Conservation (phyloP, 2,797 vertebrate genomes). For the Chelonia mydas region DNA sequence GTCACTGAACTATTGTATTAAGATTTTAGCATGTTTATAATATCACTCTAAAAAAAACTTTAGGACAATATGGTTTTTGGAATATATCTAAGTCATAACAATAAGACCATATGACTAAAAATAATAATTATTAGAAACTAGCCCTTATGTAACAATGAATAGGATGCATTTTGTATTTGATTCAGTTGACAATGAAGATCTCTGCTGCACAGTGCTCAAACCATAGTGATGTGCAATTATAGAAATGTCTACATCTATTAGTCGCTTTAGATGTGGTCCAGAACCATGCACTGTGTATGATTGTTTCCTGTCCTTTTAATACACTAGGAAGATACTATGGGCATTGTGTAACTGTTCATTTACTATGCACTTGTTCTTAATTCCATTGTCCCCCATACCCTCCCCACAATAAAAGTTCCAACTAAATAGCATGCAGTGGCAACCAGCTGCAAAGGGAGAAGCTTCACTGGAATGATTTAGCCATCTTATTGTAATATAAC, state of each 20-base stretch:
- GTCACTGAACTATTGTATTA: neutral
- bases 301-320: neutral
- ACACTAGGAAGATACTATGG: neutral
- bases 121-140: neutral
- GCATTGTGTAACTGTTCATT: neutral
- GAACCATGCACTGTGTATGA: neutral
- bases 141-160: neutral
- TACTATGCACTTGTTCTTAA: neutral
- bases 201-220: neutral
- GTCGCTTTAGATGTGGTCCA: neutral
- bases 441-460: neutral
- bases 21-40: neutral
- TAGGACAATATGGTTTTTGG: neutral
- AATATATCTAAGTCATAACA: neutral
- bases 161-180: neutral
- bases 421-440: neutral
- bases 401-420: neutral
- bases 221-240: neutral
- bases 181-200: neutral
- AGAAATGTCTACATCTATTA: neutral
- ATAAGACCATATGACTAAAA: neutral
- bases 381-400: accelerated
- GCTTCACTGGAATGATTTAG: neutral
- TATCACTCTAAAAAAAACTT: neutral
- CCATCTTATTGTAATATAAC: neutral